Conservation (phyloP, 2,797 vertebrate species). For the Acomys russatus region DNA sequence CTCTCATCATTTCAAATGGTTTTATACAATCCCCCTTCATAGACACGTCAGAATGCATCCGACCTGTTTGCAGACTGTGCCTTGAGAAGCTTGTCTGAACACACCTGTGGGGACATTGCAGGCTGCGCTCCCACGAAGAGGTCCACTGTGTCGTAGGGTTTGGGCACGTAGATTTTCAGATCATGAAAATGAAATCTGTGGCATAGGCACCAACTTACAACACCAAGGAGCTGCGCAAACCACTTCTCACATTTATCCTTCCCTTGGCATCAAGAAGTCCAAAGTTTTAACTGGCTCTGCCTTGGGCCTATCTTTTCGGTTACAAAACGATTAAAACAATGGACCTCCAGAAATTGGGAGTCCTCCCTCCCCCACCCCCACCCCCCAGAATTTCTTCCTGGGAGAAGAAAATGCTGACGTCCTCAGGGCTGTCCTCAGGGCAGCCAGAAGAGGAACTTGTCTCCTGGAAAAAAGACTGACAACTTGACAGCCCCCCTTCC, state of each 20-base stretch:
- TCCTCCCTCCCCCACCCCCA: no score
- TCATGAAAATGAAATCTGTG: not conserved
- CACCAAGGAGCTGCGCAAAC: fast-evolving
- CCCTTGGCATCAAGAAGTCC: not conserved
- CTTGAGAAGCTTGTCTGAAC: fast-evolving
- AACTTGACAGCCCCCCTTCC: not conserved
- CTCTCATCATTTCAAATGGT: not conserved
- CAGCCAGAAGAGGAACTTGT: not conserved
- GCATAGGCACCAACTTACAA: no score
- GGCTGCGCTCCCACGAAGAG: fast-evolving
- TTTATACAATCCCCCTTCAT: fast-evolving
- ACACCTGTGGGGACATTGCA: fast-evolving
- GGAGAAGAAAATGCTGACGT: not conserved
- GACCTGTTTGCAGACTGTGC: fast-evolving
- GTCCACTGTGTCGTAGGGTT: fast-evolving
- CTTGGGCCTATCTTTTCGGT: not conserved
- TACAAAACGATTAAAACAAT: not conserved
- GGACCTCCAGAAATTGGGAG: not conserved
- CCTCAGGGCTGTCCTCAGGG: no score
- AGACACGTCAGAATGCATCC: not conserved
- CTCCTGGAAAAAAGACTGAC: not conserved
- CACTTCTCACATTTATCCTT: not conserved
- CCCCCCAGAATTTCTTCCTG: not conserved
- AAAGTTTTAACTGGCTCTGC: not conserved
- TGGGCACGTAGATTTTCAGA: not conserved